Percentiles rank a stretch among this genome's conserved stretches.
Conservation (phyloP, 2,797 vertebrate genomes). For the Sebastes dallii region DNA sequence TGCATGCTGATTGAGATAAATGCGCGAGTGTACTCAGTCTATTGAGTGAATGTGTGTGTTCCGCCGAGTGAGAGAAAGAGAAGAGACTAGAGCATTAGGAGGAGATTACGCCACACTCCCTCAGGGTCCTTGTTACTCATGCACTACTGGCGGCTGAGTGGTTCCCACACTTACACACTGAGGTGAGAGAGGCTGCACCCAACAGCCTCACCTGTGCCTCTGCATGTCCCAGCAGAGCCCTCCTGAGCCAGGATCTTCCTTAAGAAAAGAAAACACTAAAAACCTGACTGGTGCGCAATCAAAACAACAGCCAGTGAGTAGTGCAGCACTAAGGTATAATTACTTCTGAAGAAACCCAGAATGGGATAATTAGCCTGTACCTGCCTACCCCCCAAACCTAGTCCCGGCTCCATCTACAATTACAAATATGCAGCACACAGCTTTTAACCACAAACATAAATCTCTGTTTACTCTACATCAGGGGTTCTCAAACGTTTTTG, state of each 20-base stretch:
- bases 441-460: not conserved
- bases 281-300: constrained; percentile 66
- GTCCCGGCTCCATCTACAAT: not conserved
- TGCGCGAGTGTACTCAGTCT: constrained; percentile 31
- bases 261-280: constrained; percentile 73
- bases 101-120: constrained; percentile 84
- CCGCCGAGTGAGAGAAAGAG: constrained; percentile 63
- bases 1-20: constrained; percentile 62
- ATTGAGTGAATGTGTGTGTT: constrained; percentile 66
- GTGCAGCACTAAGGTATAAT: constrained; percentile 69
- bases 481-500: too few species aligned
- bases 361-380: constrained; percentile 62
- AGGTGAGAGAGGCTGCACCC: constrained; percentile 81
- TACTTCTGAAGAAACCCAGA: constrained; percentile 64
- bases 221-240: constrained; percentile 79
- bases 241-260: constrained; percentile 69
- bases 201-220: constrained; percentile 79
- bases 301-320: constrained; percentile 69
- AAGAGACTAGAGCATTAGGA: constrained; percentile 73
- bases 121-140: constrained; percentile 83
- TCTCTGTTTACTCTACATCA: not conserved
- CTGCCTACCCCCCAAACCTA: constrained; percentile 22
- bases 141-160: constrained; percentile 74
- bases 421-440: not conserved
- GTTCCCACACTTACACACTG: constrained; percentile 84